Base-by-base conservation (phyloP, 2,797 vertebrate genomes). In the Carduelis carduelis region DNA sequence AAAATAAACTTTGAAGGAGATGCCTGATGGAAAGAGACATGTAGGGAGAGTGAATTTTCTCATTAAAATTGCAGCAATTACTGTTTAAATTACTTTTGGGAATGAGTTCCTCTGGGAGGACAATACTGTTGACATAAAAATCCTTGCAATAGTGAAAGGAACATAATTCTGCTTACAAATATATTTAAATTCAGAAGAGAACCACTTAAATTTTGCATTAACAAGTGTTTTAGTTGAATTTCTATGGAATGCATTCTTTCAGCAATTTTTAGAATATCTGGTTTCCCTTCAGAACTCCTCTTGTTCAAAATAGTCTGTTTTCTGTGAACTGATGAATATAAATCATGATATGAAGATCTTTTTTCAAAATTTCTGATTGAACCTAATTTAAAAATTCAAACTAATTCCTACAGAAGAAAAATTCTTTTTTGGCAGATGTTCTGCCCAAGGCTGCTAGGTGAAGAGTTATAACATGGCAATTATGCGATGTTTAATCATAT, bases 31-130 rank as follows among this genome's bases (percentile, higher is more conserved):
- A 85, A 87, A 78, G 53, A 72, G 44, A 39, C 32, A 7, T 30
- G 20, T 23, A 65, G 43, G 60, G 76, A 83, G 80, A 75, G 7
- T 44, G 78, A 72, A 53, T 82, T 89, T 90, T 83, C 87, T 84
- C 35, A 53, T 80, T 71, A 32, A 83, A 85, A 19, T 70, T 85
- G 64, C 43, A 77, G 60, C 34, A 85, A 88, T 91, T 92, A 68
- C 30, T 91, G 70, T 90, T 92, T 74, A 71, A 94, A 92, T 92
- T 87, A 63, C 78, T 83, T 95, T 18, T 27, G 72, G 91, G 83
- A 94, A 85, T 83, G 65, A 68, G n/a, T 79, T 94, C 60, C 35
- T 35, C 57, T 55, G 61, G 63, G 69, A 69, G 70, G 65, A 56
- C 64, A 56, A 59, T 59, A 13, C n/a, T 81, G 14, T 88, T 95